Percentiles rank a stretch among this genome's conserved stretches.
Conservation (phyloP, 2,797 vertebrate species). For the Pseudocheirus occidentalis region DNA sequence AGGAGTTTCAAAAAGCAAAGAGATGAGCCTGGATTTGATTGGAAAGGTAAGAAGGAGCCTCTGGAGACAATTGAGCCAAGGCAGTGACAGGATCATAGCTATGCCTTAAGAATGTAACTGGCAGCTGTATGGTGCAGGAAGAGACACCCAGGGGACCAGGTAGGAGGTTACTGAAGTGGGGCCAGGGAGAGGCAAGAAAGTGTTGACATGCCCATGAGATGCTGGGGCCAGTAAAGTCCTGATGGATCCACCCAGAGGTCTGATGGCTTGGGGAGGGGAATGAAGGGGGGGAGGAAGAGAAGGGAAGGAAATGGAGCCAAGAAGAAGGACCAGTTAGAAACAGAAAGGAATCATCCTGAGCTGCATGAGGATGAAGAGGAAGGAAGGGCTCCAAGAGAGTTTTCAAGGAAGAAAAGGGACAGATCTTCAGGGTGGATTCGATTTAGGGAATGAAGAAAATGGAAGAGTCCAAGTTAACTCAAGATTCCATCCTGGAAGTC, state of each 20-base stretch:
- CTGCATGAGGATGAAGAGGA: neutral
- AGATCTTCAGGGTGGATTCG: neutral
- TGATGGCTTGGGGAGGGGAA: neutral
- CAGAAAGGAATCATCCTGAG: neutral
- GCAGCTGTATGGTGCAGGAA: neutral
- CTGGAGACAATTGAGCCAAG: neutral
- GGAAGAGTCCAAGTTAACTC: neutral
- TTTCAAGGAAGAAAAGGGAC: neutral
- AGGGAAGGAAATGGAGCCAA: neutral
- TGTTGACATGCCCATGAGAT: too few relatives aligned
- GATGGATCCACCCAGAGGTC: too few relatives aligned
- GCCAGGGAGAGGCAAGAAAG: neutral
- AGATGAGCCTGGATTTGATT: neutral
- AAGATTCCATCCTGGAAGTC: neutral
- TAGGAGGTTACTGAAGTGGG: neutral
- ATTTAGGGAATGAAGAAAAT: neutral
- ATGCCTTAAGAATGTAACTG: neutral
- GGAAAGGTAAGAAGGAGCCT: neutral
- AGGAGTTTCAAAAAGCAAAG: neutral
- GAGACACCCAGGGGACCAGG: neutral
- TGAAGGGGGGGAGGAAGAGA: neutral
- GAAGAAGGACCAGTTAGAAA: neutral
- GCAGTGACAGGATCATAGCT: neutral
- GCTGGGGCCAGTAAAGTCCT: neutral
- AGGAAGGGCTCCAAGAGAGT: neutral